Percentiles rank a stretch among this genome's conserved stretches.
phyloP scores from a whole-genome alignment of 2,113 vertebrate genomes.

The Labeo catla region DNA sequence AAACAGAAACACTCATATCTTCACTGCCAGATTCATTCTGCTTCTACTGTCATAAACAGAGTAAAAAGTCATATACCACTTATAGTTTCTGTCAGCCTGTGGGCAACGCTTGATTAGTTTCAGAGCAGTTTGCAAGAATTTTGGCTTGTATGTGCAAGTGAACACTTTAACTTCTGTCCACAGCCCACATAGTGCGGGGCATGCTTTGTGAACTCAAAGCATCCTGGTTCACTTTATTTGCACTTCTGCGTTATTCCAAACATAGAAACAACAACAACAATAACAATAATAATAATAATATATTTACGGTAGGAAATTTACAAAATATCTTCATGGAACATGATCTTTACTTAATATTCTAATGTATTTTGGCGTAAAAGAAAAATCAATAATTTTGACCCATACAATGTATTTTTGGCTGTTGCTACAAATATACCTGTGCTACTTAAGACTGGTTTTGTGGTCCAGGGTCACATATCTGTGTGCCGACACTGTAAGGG shows the following conservation, averaged over 20 bases:
- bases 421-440: too few relatives aligned
- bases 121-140: slow-evolving; percentile 5
- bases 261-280: too few relatives aligned
- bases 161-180: not conserved
- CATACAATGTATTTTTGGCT: too few relatives aligned
- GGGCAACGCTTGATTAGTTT: slow-evolving; percentile 17
- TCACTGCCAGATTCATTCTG: slow-evolving; percentile 13
- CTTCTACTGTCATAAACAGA: slow-evolving; percentile 6
- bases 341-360: too few relatives aligned
- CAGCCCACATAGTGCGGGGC: not conserved
- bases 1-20: slow-evolving; percentile 8
- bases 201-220: not conserved
- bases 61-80: slow-evolving; percentile 15
- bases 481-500: not conserved
- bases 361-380: too few relatives aligned
- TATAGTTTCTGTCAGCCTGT: slow-evolving; percentile 26
- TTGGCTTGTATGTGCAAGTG: slow-evolving; percentile 2
- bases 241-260: not conserved
- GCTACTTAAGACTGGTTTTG: too few relatives aligned
- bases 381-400: too few relatives aligned
- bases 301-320: too few relatives aligned
- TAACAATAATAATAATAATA: too few relatives aligned
- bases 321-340: too few relatives aligned
- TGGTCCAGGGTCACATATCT: not conserved
- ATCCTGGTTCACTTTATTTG: not conserved